These are phyloP conservation scores for Heloderma charlesbogerti DNA, from an alignment of 2,113 vertebrate genomes.

Conservation along the genomic window DNA sequence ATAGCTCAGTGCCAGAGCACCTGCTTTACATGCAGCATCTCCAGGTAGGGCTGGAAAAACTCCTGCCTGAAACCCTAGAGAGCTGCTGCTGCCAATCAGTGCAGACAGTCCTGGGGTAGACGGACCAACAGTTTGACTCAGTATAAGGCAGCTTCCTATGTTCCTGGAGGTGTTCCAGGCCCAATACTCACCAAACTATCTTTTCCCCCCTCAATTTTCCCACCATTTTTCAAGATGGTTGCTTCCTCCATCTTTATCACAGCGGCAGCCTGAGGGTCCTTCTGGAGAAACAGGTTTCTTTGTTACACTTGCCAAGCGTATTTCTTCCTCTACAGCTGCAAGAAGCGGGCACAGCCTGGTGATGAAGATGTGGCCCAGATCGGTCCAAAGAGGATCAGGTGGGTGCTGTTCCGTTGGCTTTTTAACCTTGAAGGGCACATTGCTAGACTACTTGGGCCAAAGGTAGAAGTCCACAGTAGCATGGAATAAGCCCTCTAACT, in stretches of 20 bases:
- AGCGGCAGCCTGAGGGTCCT: background rate
- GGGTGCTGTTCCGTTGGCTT: background rate
- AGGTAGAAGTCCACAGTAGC: background rate
- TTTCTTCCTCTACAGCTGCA: constrained; percentile 53
- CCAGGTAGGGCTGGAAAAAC: too few relatives aligned
- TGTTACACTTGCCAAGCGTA: background rate
- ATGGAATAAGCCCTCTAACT: background rate
- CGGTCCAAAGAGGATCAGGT: constrained; percentile 80
- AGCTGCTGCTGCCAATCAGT: too few relatives aligned
- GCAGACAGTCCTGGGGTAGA: too few relatives aligned
- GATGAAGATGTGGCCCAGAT: constrained; percentile 78
- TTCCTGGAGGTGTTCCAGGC: background rate
- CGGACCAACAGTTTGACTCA: too few relatives aligned
- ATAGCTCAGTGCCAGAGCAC: too few relatives aligned
- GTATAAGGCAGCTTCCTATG: background rate
- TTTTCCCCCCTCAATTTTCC: too few relatives aligned
- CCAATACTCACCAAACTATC: background rate
- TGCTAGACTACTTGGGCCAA: background rate
- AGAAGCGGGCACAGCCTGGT: background rate
- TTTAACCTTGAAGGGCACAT: background rate
- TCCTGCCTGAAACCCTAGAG: too few relatives aligned
- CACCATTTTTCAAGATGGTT: background rate
- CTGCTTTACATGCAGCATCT: too few relatives aligned
- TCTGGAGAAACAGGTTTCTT: background rate
- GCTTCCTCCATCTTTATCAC: background rate